Evolutionary conservation across 2,888 invertebrate genomes (phyloP).

Genomic region (Lutraria lutraria): DNA sequence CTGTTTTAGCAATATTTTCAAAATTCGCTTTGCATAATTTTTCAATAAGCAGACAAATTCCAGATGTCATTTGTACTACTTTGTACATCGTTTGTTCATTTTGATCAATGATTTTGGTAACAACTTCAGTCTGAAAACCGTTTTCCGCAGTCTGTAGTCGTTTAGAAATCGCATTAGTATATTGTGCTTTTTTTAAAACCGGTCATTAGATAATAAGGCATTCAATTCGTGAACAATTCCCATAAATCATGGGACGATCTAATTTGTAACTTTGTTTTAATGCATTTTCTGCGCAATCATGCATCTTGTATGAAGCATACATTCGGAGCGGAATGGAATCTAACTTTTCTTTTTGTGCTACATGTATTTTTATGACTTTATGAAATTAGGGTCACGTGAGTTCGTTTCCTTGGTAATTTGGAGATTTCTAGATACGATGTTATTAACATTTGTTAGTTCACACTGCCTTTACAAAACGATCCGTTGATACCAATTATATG

Average conservation of each 20-base stretch:
- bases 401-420: too few species aligned
- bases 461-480: too few species aligned
- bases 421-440: too few species aligned
- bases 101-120: background rate
- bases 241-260: background rate
- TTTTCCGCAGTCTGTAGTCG: background rate
- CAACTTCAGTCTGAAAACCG: background rate
- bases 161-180: background rate
- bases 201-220: background rate
- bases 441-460: too few species aligned
- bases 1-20: background rate
- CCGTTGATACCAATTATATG: too few species aligned
- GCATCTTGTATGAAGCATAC: background rate
- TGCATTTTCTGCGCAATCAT: background rate
- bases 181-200: background rate
- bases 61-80: constrained; percentile 19
- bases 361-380: too few species aligned
- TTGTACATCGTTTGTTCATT: background rate
- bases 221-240: constrained; percentile 8
- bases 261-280: constrained; percentile 12
- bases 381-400: too few species aligned
- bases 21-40: constrained; percentile 15
- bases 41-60: constrained; percentile 7
- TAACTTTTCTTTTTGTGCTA: too few species aligned
- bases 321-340: background rate